Evolutionary conservation across 1,140 invertebrate species (phyloP).

Genomic region (Listronotus oregonensis): DNA sequence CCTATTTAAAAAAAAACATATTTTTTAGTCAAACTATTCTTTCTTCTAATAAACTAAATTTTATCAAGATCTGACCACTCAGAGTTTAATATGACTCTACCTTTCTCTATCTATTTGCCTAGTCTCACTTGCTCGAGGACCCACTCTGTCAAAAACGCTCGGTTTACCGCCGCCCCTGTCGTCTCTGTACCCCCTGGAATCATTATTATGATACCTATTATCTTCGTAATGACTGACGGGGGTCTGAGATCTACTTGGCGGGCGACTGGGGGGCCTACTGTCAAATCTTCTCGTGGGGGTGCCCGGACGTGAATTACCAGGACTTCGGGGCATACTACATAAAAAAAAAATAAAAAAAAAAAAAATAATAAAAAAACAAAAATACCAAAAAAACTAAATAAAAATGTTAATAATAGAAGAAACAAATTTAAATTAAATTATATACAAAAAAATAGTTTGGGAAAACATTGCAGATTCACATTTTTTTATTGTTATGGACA

Average conservation of each 20-base stretch:
- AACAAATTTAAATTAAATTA: neutral
- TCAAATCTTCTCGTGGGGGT: conserved; percentile 55
- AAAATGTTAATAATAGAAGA: neutral
- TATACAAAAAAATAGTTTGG: too few species aligned
- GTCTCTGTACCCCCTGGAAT: conserved; percentile 9
- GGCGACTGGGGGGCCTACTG: conserved; percentile 26
- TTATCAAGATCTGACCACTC: too few species aligned
- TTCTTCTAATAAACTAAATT: too few species aligned
- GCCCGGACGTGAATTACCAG: conserved; percentile 56
- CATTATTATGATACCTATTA: conserved; percentile 11
- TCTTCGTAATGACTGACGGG: conserved; percentile 35
- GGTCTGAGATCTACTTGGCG: conserved; percentile 37
- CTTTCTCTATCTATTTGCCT: conserved; percentile 16
- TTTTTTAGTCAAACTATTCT: neutral
- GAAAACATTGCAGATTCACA: too few species aligned
- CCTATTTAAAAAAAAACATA: neutral
- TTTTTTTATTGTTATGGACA: too few species aligned
- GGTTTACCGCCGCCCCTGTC: neutral
- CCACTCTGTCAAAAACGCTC: conserved; percentile 26
- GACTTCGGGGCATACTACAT: conserved; percentile 36
- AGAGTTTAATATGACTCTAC: conserved; percentile 2
- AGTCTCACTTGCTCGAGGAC: conserved; percentile 21
- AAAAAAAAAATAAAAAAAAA: conserved; percentile 4
- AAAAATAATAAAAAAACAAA: conserved; percentile 12
- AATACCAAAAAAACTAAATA: neutral